Conservation (phyloP, 2,888 invertebrate species). For the Nemapogon koenigi region DNA sequence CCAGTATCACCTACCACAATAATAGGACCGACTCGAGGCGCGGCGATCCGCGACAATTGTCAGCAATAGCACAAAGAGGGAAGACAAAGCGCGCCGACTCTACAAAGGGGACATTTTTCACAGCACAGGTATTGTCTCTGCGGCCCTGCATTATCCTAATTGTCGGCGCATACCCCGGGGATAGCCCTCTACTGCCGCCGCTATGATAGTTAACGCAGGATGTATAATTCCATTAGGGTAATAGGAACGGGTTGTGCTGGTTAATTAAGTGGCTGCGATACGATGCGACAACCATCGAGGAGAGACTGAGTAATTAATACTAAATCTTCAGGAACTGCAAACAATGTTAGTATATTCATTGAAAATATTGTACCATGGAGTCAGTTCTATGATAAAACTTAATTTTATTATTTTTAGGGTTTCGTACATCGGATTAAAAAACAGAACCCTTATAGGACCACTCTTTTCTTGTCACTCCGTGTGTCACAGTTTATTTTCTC, state of each 20-base stretch:
- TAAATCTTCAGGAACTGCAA: too few species aligned
- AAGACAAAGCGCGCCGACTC: slow-evolving; percentile 4
- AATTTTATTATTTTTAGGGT: too few species aligned
- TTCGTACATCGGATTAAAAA: too few species aligned
- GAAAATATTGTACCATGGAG: too few species aligned
- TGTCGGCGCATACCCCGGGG: slow-evolving; percentile 30
- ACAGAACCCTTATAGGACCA: too few species aligned
- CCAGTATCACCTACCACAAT: too few species aligned
- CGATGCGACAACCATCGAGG: too few species aligned
- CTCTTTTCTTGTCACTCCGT: too few species aligned
- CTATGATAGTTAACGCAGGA: slow-evolving; percentile 18
- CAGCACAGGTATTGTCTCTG: slow-evolving; percentile 20
- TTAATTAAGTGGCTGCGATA: slow-evolving; percentile 20
- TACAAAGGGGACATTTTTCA: slow-evolving; percentile 19
- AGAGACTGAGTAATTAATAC: too few species aligned
- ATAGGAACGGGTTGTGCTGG: slow-evolving; percentile 16
- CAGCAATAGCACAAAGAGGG: slow-evolving; percentile 23
- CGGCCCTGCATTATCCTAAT: slow-evolving; percentile 35
- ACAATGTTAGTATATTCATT: too few species aligned
- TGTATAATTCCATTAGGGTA: slow-evolving; percentile 22
- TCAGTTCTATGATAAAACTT: too few species aligned
- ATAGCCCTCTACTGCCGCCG: slow-evolving; percentile 17
- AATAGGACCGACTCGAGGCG: slow-evolving; percentile 46
- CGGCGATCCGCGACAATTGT: slow-evolving; percentile 46
- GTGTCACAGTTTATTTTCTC: too few species aligned